Percentiles rank a stretch among this genome's conserved stretches.
phyloP scores from a whole-genome alignment of 2,113 vertebrate genomes.

The Rhynchopsitta pachyrhyncha region DNA sequence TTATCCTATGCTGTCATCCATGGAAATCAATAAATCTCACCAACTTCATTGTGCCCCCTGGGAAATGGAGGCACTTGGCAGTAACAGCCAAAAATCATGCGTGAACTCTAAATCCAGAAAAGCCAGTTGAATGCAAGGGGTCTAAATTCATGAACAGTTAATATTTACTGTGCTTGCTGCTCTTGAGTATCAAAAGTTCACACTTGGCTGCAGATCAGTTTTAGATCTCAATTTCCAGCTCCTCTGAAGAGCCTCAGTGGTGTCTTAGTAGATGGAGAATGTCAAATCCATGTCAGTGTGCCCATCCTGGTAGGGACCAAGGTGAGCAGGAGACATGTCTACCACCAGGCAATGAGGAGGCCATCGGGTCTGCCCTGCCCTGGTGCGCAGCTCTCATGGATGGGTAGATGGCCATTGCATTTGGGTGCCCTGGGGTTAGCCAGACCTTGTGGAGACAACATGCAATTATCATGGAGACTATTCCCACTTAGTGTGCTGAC shows the following conservation, averaged over 20 bases:
- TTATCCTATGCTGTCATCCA: background rate
- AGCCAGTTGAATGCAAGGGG: background rate
- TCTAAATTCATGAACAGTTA: background rate
- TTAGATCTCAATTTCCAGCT: background rate
- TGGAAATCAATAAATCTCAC: background rate
- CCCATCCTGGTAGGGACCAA: background rate
- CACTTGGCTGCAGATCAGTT: background rate
- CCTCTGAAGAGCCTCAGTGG: background rate
- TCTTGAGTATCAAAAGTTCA: background rate
- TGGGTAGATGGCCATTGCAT: background rate
- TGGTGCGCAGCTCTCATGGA: background rate
- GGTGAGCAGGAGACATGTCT: background rate
- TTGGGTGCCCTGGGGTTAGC: background rate
- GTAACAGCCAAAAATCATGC: background rate
- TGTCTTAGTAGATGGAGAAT: background rate
- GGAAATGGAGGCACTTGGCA: background rate
- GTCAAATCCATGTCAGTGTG: background rate
- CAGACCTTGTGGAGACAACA: fast-evolving
- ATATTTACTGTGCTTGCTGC: background rate
- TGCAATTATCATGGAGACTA: background rate
- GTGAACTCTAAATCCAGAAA: background rate
- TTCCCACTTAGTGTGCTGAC: background rate
- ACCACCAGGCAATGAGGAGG: background rate
- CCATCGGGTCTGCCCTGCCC: fast-evolving
- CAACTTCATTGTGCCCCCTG: background rate